Base-by-base conservation (phyloP, 2,113 vertebrate species). In the Lampris incognitus region DNA sequence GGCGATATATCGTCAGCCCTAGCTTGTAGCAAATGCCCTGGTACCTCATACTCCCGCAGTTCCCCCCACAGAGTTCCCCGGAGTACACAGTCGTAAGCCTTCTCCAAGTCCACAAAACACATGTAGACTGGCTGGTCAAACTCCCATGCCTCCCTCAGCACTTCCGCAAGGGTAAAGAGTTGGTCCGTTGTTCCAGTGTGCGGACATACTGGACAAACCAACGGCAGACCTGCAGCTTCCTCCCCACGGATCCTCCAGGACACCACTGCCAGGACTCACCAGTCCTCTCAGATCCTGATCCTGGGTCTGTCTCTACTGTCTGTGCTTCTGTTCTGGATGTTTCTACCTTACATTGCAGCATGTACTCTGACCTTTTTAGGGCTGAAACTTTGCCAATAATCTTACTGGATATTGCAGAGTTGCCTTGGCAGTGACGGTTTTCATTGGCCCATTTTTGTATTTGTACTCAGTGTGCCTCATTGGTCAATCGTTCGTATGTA, bases 221-320 rank as follows among this genome's bases (percentile, higher is more conserved):
- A 13, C 5, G 0, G 6, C 9, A 36, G 42, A 61, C 46, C n/a
- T 54, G 51, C 51, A 3, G 51, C 4, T n/a, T 54, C 51, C 3
- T 54, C 9, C 4, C 11, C 51, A n/a, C 51, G n/a, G 51, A 54
- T 54, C 51, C 10, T 54, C 5, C 11, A 3, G 1, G 2, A 24
- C 63, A 2, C 2, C 10, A 37, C 37, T 2, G 10, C 38, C 7
- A 10, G 7, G 6, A 55, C 54, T 4, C 44, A 73, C 36, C 5
- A 0, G 5, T 1, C 0, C 9, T 52, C 44, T 0, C 7, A 54
- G 6, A 2, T n/a, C 37, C 40, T 67, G 37, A 51, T 55, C 38
- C 72, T 85, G 56, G 66, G n/a, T 2, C 8, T 81, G n/a, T 83
- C 77, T 7, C 64, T 40, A 0, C 42, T 90, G 9, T 76, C 50